These are phyloP conservation scores for Chlorops oryzae DNA, from an alignment of 1,140 invertebrate genomes.

Conservation along the genomic window DNA sequence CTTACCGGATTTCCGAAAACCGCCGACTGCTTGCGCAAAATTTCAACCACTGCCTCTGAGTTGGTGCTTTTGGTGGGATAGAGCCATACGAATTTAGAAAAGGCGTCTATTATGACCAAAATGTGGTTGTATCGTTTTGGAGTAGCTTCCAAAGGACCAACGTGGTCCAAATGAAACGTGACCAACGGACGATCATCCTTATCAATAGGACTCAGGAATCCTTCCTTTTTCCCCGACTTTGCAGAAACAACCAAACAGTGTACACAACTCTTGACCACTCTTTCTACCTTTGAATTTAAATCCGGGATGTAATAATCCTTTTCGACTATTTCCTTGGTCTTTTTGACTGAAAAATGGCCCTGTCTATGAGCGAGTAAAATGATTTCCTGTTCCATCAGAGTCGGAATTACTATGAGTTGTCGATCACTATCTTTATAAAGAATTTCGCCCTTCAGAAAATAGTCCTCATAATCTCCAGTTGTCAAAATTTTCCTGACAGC, in stretches of 20 bases:
- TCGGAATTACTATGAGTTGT: background rate
- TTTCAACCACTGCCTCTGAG: slow-evolving; percentile 11
- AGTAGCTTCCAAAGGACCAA: no score
- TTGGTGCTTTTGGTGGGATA: slow-evolving; percentile 19
- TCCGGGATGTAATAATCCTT: slow-evolving; percentile 45
- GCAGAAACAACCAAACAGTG: slow-evolving; percentile 38
- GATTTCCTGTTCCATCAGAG: slow-evolving; percentile 11
- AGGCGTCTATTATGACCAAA: slow-evolving; percentile 42
- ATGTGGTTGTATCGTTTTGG: no score
- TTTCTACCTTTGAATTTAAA: slow-evolving; percentile 30
- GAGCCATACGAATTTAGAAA: slow-evolving; percentile 43
- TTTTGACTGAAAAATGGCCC: slow-evolving; percentile 19
- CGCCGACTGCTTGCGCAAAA: slow-evolving; percentile 16
- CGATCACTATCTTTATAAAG: background rate
- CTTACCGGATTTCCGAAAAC: slow-evolving; percentile 36
- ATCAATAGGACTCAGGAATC: no score
- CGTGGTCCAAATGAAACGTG: no score
- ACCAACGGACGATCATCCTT: no score
- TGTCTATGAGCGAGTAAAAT: background rate
- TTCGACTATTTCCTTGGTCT: slow-evolving; percentile 39
- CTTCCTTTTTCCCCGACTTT: no score
- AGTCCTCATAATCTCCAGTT: background rate
- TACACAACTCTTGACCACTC: slow-evolving; percentile 33
- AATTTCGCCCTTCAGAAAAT: background rate
- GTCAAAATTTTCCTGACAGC: background rate